phyloP scores from a whole-genome alignment of 2,797 vertebrate species.

The Danio tinwini region DNA sequence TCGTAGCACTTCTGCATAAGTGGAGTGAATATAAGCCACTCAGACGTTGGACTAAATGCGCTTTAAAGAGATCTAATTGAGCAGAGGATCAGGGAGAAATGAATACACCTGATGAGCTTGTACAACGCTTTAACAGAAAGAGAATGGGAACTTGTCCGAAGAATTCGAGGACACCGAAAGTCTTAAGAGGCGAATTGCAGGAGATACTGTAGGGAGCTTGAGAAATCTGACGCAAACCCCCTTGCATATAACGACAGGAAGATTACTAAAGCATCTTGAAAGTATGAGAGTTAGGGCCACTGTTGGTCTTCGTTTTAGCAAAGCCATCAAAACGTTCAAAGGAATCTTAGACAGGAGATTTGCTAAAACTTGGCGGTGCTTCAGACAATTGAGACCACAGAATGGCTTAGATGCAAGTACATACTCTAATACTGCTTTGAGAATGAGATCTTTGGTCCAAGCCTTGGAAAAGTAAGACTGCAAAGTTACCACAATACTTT shows the following conservation, averaged over 20 bases:
- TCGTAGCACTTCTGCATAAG: constrained; percentile 76
- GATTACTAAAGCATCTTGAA: constrained; percentile 71
- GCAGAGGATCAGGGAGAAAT: constrained; percentile 74
- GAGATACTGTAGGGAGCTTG: constrained; percentile 60
- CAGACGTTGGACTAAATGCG: constrained; percentile 73
- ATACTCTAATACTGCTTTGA: background rate
- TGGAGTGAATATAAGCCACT: constrained; percentile 83
- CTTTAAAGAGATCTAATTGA: constrained; percentile 84
- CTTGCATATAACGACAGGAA: constrained; percentile 71
- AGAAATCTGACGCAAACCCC: constrained; percentile 70
- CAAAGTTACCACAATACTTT: background rate
- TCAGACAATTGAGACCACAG: constrained; percentile 69
- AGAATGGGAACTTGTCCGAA: constrained; percentile 69
- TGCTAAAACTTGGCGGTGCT: constrained; percentile 61
- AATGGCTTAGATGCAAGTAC: constrained; percentile 8
- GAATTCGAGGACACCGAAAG: constrained; percentile 70
- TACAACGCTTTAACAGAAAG: constrained; percentile 69
- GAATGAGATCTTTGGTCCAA: background rate
- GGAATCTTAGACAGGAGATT: constrained; percentile 63
- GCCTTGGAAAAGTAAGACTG: background rate
- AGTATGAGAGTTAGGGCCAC: constrained; percentile 69
- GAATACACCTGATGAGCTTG: constrained; percentile 82
- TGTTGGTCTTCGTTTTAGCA: constrained; percentile 69
- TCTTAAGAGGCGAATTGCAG: constrained; percentile 76
- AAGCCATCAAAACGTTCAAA: constrained; percentile 62